Evolutionary conservation across 2,797 vertebrate species (phyloP), one percentile per base, ranked within the genome.

Genomic region (Leucoraja ocellata): DNA sequence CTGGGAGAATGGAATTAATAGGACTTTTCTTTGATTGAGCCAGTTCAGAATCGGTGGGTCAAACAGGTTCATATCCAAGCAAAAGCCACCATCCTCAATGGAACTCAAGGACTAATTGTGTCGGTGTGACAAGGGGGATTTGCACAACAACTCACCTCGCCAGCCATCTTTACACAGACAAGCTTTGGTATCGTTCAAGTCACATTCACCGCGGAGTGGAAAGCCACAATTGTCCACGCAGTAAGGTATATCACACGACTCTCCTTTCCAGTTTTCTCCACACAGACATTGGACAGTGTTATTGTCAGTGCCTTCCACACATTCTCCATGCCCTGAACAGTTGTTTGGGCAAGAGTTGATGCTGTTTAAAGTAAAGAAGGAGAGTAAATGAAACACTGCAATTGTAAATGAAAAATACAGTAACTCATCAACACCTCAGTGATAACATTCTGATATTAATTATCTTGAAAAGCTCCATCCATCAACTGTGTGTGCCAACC

Each of bases 281-380:
- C 99, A 99, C 14, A 98, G 96, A 23, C 99, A 99, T 63, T 95
- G 95, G 8, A 97, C 97, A 0, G 94, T 93, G 0, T 93, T 93
- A 7, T 95, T 97, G 94, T 95, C 94, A 94, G 96, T 97, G 9
- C 83, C 95, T 91, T 95, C 94, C 0, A 79, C 96, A 94, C 98
- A 99, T 94, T 97, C 97, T 23, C 99, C 98, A 0, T 93, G 97
- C 80, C 96, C 97, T 0, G 98, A 99, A 96, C 99, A 99, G 96
- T 99, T 98, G 95, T 98, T 98, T 91, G 98, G 98, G 94, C 99
- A 99, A 32, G 97, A 95, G 61, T 98, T 97, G 95, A 98, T 96
- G 94, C 98, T 99, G 95, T 0, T 18, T n/a, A 88, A 88, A 61
- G 46, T 25, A 84, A 58, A 68, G 23, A 58, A 28, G 39, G 13